Evolutionary conservation across 2,113 vertebrate species (phyloP).

Genomic region (Myodes glareolus): DNA sequence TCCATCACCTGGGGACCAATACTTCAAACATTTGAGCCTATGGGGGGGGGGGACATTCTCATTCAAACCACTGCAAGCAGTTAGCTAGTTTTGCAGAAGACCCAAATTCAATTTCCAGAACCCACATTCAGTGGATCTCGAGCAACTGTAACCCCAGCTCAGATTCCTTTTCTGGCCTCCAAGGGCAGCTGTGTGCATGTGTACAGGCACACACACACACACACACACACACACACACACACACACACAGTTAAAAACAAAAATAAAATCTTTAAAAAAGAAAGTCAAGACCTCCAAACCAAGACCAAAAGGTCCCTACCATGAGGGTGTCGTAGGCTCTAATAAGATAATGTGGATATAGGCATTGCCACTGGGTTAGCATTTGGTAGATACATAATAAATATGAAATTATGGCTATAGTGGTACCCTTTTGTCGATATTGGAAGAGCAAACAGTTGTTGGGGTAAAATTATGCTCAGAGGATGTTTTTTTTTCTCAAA

Average conservation of each 20-base stretch:
- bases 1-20: not conserved
- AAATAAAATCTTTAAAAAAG: not conserved
- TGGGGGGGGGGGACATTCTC: not conserved
- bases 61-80: not conserved
- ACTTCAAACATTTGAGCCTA: not conserved
- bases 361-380: not conserved
- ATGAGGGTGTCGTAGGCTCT: not conserved
- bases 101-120: not conserved
- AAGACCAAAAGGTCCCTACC: not conserved
- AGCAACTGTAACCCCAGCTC: not conserved
- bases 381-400: not conserved
- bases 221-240: not conserved
- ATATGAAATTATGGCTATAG: not conserved
- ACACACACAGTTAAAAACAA: not conserved
- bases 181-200: not conserved
- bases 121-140: not conserved
- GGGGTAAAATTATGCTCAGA: not conserved
- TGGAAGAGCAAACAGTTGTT: not conserved
- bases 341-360: not conserved
- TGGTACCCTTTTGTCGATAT: not conserved
- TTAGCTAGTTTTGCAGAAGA: not conserved
- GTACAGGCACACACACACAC: not conserved
- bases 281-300: not conserved
- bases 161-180: not conserved
- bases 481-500: no score